Percentiles rank a stretch among this genome's conserved stretches.
Evolutionary conservation across 2,797 vertebrate species (phyloP).

Genomic region (Phylloscopus collybita): DNA sequence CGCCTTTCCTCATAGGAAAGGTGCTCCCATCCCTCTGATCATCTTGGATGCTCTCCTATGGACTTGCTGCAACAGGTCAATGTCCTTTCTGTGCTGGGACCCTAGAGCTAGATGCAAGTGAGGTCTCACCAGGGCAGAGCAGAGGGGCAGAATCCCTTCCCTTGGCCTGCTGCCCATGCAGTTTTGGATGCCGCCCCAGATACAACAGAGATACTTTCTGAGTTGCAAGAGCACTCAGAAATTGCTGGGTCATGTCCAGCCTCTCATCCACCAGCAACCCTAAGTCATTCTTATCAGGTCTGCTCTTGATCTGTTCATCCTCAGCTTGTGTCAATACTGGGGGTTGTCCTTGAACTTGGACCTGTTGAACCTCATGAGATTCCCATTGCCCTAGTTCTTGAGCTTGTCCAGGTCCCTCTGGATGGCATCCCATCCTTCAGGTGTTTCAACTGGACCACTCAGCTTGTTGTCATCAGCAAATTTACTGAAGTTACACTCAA

Average conservation of each 20-base stretch:
- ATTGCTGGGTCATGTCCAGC: not conserved
- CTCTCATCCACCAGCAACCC: not conserved
- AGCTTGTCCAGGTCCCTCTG: not conserved
- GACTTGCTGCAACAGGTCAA: accelerated
- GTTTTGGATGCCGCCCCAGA: not conserved
- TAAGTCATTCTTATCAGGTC: not conserved
- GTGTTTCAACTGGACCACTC: not conserved
- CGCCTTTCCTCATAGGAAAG: not conserved
- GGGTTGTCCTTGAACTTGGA: not conserved
- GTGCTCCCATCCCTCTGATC: not conserved
- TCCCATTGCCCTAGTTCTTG: not conserved
- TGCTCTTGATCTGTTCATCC: not conserved
- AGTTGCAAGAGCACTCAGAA: not conserved
- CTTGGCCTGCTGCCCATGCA: accelerated
- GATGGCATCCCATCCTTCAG: not conserved
- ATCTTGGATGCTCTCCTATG: not conserved
- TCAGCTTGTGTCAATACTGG: not conserved
- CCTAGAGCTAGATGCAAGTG: not conserved
- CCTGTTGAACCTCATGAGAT: not conserved
- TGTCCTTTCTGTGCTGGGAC: not conserved
- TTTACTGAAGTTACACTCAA: not conserved
- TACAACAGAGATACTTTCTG: not conserved
- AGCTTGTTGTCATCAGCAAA: not conserved
- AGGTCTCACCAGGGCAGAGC: not conserved
- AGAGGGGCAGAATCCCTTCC: not conserved